Conservation (phyloP, 2,113 vertebrate genomes). For the Saimiri boliviensis region DNA sequence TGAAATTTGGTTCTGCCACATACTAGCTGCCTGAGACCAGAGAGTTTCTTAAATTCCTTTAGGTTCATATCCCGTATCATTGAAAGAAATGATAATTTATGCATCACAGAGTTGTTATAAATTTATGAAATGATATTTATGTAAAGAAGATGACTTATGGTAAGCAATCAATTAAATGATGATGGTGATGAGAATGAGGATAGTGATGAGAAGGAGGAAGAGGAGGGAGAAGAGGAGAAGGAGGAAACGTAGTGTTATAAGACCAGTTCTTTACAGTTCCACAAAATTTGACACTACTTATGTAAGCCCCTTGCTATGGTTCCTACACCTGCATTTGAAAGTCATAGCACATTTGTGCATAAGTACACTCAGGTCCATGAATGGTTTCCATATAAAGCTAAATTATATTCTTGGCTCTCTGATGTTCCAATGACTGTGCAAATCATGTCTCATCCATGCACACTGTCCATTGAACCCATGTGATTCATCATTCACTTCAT, state of each 20-base stretch:
- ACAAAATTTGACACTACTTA: not conserved
- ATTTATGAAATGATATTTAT: not conserved
- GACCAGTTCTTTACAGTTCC: not conserved
- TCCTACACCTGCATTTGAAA: not conserved
- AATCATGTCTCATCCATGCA: not conserved
- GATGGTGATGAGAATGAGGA: not conserved
- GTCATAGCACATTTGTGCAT: not conserved
- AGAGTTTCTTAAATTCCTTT: not conserved
- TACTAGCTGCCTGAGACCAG: not conserved
- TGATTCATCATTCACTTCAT: not conserved
- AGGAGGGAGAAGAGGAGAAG: no score
- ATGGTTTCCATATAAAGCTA: not conserved
- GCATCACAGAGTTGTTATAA: not conserved
- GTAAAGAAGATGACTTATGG: not conserved
- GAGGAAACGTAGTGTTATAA: not conserved
- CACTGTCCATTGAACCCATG: not conserved
- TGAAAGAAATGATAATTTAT: not conserved
- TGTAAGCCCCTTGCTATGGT: not conserved
- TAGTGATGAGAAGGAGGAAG: not conserved
- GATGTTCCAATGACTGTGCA: not conserved
- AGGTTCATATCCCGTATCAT: not conserved
- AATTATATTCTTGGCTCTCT: not conserved
- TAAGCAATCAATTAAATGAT: not conserved
- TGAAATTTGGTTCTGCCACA: not conserved
- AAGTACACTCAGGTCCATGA: not conserved